Conservation (phyloP, 2,113 vertebrate genomes). For the Vulpes lagopus region DNA sequence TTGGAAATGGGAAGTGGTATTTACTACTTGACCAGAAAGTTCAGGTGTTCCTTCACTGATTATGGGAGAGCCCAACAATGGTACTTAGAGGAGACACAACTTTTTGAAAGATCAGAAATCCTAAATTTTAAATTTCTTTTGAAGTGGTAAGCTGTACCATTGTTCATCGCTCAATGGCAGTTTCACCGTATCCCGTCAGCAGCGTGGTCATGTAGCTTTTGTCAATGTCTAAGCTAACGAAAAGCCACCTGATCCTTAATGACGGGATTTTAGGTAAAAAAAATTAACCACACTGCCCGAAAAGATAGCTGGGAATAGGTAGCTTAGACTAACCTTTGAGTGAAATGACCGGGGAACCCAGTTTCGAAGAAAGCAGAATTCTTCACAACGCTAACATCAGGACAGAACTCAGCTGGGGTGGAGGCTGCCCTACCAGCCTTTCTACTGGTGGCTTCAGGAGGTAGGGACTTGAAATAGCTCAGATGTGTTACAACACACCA, state of each 20-base stretch:
- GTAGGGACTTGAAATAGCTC: background rate
- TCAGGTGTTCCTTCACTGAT: background rate
- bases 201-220: background rate
- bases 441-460: background rate
- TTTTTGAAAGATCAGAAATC: conserved; percentile 6
- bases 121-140: background rate
- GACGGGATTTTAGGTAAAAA: background rate
- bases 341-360: background rate
- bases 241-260: background rate
- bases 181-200: background rate
- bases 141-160: background rate
- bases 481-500: background rate
- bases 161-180: background rate
- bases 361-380: background rate
- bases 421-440: background rate
- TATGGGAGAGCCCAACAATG: background rate
- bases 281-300: background rate
- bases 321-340: background rate
- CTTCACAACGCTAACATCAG: background rate
- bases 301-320: background rate
- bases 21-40: conserved; percentile 24
- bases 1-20: background rate
- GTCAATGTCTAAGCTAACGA: background rate
- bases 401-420: background rate
- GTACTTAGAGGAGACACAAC: background rate